Evolutionary conservation across 2,888 invertebrate genomes (phyloP).

Genomic region (Drosophila eohydei): DNA sequence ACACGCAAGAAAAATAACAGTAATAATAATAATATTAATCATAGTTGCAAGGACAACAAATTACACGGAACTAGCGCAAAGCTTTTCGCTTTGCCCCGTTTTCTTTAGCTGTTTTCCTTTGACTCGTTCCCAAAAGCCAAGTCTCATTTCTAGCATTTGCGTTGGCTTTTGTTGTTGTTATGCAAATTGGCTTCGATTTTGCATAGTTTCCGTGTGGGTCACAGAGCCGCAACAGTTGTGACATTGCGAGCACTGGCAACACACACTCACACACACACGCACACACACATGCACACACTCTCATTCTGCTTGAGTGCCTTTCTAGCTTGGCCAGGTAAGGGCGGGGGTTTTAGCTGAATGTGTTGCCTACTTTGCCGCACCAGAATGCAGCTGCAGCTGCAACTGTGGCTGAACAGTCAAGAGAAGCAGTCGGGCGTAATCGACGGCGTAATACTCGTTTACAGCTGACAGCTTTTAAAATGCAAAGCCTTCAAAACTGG

Average conservation of each 20-base stretch:
- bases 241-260: conserved; percentile 9
- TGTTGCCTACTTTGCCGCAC: conserved; percentile 48
- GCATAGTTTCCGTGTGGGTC: conserved; percentile 5
- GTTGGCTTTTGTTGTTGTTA: conserved; percentile 6
- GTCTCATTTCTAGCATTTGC: background rate
- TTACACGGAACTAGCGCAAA: background rate
- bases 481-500: too few relatives aligned
- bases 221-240: conserved; percentile 41
- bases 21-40: background rate
- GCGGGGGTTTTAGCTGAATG: background rate
- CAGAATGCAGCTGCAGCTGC: background rate
- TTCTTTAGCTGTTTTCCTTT: background rate
- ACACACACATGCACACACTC: background rate
- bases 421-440: background rate
- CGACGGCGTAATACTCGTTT: background rate
- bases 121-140: background rate
- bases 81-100: background rate
- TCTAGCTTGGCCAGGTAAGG: background rate
- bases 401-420: background rate
- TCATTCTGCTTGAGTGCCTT: conserved; percentile 12
- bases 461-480: too few relatives aligned
- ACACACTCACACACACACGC: background rate
- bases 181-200: conserved; percentile 39
- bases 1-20: conserved; percentile 25
- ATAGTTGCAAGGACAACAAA: conserved; percentile 2